Evolutionary conservation across 2,888 invertebrate species (phyloP), one percentile per base, ranked within the genome.

Genomic region (Epinotia ramella): DNA sequence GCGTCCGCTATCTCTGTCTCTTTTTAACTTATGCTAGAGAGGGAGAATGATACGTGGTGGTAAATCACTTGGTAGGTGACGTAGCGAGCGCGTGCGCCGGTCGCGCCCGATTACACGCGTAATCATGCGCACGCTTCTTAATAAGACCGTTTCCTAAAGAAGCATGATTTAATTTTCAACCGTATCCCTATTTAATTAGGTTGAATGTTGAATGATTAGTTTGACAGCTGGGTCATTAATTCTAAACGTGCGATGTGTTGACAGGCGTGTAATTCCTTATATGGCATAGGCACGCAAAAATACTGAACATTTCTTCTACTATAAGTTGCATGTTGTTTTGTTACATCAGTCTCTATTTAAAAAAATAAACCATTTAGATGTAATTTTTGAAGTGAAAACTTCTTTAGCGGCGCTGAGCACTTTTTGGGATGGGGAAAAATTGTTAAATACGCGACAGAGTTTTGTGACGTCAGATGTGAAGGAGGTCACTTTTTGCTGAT

Each of bases 61-160:
- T 40, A 46, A 46, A 46, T 46, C 46, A 46, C 46, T 46, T 46
- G 2, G 49, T 16, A 49, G 49, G 49, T 49, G 49, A 40, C 18
- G 24, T 12, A 60, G 18, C 18, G 9, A 18, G 18, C 63, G 63
- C 63, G 63, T 40, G 63, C 63, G 63, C 63, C 40, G 44, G 65
- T 59, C 57, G 24, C 62, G 73, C 40, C 11, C 73, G 20, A 73
- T 73, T 73, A 28, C 53, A 53, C 64, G 44, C 72, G 64, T 44
- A 65, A 62, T 62, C 46, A 53, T 28, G 70, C 70, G 70, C 24
- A 53, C 3, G 16, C 16, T 16, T 49, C 49, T 49, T 49, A 49
- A 49, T 49, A 4, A 16, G 49, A 49, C 49, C 49, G 49, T 49
- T 49, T 49, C 49, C 49, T 49, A 49, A 49, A 49, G 0, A 49